These are phyloP conservation scores for Enteromius mattozi DNA, from an alignment of 2,797 vertebrate genomes.

Conservation along the genomic window DNA sequence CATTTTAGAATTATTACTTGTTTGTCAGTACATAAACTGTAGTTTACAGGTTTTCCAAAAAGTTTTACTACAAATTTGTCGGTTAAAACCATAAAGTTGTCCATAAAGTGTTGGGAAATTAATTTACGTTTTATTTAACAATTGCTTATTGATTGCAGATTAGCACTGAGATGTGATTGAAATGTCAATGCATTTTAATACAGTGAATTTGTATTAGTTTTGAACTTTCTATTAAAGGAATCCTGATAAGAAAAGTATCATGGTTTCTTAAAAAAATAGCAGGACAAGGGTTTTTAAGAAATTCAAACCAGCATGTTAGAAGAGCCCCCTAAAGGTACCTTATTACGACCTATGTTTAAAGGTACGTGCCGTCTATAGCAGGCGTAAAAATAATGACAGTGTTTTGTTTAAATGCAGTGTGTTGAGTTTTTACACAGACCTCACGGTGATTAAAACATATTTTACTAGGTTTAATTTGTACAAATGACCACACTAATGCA, in stretches of 20 bases:
- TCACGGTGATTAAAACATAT: no score
- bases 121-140: not conserved
- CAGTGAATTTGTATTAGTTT: not conserved
- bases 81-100: not conserved
- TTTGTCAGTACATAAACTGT: not conserved
- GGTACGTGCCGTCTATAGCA: no score
- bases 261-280: not conserved
- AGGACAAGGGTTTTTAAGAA: not conserved
- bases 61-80: not conserved
- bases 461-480: no score
- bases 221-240: not conserved
- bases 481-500: no score
- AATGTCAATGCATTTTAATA: not conserved
- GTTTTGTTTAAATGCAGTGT: no score
- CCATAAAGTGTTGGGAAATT: not conserved
- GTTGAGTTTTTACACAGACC: no score
- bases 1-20: not conserved
- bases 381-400: no score
- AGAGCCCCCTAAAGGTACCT: no score
- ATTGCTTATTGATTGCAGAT: not conserved
- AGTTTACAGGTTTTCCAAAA: not conserved
- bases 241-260: not conserved
- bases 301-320: not conserved
- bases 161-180: not conserved
- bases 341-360: no score